Evolutionary conservation across 92 coral and sea anemone species (phyloP), one percentile per base, ranked within the genome.

Genomic region (Epizoanthus illoricatus): DNA sequence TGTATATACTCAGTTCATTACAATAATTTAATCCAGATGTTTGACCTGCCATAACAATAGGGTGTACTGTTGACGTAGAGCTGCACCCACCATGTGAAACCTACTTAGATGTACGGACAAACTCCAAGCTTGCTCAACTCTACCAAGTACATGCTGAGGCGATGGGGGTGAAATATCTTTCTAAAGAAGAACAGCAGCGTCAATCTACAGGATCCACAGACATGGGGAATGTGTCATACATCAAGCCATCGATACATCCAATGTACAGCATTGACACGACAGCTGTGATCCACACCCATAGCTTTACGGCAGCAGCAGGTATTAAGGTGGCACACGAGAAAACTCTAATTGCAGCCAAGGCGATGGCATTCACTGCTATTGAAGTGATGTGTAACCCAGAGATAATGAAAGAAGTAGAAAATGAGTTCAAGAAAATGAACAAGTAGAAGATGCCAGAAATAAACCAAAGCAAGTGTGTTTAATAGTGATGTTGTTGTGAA

Each of bases 171-270:
- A 85, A 85, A 19, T 93, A 84, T 66, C 83, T 84, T 24, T 81
- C 98, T 12, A 83, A 80, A 61, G 92, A 75, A 45, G 90, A 96
- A 65, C 98, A 96, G 73, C 91, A 74, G 15, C 81, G 79, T 18
- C 47, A 68, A 20, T 62, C 90, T 28, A 84, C 87, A 39, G 99
- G 99, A 12, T 96, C 99, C 18, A 96, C 99, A 28, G 99, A 96
- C 84, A 96, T 96, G 99, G 99, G 99, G 17, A 96, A 96, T 86
- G 99, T 96, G 71, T 96, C 99, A 0, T 94, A 93, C 20, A 71
- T 96, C 17, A 93, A 91, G 75, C 99, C 99, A 16, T 90, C 99
- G 41, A 96, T 96, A 72, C 99, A 96, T 71, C 99, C 99, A 15
- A 91, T 73, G 76, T 96, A 89, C 66, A 85, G 89, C 57, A 90